A percentile compares a stretch with the other conserved stretches of the same genome.
Conservation (phyloP, 1,140 invertebrate species). For the Lucilia sericata region DNA sequence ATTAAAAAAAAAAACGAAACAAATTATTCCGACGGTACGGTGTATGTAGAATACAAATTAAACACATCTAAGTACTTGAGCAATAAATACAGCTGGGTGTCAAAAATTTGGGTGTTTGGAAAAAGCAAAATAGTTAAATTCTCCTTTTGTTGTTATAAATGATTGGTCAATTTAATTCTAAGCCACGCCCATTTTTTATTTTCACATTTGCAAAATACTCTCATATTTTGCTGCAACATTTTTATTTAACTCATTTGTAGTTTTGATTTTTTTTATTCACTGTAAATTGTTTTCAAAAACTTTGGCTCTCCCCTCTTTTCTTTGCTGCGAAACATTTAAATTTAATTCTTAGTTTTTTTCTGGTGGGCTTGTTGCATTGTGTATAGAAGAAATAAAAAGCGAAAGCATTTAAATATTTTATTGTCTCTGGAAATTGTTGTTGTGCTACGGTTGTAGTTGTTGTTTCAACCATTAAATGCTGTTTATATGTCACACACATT, state of each 20-base stretch:
- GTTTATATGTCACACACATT: too few relatives aligned
- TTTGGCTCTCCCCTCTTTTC: neutral
- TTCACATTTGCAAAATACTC: neutral
- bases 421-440: conserved; percentile 45
- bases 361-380: neutral
- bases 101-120: neutral
- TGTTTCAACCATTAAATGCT: too few relatives aligned
- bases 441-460: neutral
- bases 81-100: neutral
- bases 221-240: neutral
- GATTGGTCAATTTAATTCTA: conserved; percentile 35
- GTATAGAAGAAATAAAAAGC: conserved; percentile 53
- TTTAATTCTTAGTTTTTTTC: neutral
- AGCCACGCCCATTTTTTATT: conserved; percentile 25
- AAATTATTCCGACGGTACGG: neutral
- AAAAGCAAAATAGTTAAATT: neutral
- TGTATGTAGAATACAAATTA: neutral
- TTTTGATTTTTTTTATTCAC: conserved; percentile 61
- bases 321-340: neutral
- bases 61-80: neutral
- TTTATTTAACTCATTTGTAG: neutral
- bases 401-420: conserved; percentile 66
- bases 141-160: conserved; percentile 41
- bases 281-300: conserved; percentile 57
- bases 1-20: neutral